A percentile compares a stretch with the other conserved stretches of the same genome.
Conservation (phyloP, 2,113 vertebrate species). For the Oncorhynchus gorbuscha region DNA sequence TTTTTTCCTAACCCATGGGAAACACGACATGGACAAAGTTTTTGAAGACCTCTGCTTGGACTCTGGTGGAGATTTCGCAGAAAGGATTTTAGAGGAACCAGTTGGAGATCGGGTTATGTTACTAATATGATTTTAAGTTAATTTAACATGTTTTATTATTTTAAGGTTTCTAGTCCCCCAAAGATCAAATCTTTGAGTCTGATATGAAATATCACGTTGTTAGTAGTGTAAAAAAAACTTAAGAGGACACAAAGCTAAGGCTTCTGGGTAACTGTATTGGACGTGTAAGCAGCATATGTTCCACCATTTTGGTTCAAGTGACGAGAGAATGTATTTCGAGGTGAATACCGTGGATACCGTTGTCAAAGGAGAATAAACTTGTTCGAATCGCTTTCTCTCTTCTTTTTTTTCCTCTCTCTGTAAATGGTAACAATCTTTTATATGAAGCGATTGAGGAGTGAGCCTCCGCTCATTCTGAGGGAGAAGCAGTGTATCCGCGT, state of each 20-base stretch:
- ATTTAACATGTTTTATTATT: constrained; percentile 9
- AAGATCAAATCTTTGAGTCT: constrained; percentile 31
- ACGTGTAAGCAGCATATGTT: constrained; percentile 17
- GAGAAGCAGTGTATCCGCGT: constrained; percentile 20
- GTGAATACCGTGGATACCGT: constrained; percentile 40
- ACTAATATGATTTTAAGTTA: constrained; percentile 4
- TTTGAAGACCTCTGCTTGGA: not conserved
- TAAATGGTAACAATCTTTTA: constrained; percentile 8
- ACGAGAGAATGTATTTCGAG: constrained; percentile 57
- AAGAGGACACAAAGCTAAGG: not conserved
- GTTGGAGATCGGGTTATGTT: constrained; percentile 3
- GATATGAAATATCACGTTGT: constrained; percentile 20
- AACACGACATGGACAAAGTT: not conserved
- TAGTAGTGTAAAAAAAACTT: constrained; percentile 22
- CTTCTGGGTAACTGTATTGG: not conserved
- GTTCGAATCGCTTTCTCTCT: constrained; percentile 21
- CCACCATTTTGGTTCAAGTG: constrained; percentile 31
- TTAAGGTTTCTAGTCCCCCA: constrained; percentile 36
- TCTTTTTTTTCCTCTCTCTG: constrained; percentile 8
- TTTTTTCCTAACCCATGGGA: constrained; percentile 13
- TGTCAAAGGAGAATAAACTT: constrained; percentile 8
- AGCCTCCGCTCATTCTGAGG: constrained; percentile 9
- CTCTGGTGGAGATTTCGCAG: constrained; percentile 1
- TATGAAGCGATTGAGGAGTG: constrained; percentile 4
- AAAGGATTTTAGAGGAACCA: not conserved